Conservation (phyloP, 1,140 invertebrate species). For the Cydia amplana region DNA sequence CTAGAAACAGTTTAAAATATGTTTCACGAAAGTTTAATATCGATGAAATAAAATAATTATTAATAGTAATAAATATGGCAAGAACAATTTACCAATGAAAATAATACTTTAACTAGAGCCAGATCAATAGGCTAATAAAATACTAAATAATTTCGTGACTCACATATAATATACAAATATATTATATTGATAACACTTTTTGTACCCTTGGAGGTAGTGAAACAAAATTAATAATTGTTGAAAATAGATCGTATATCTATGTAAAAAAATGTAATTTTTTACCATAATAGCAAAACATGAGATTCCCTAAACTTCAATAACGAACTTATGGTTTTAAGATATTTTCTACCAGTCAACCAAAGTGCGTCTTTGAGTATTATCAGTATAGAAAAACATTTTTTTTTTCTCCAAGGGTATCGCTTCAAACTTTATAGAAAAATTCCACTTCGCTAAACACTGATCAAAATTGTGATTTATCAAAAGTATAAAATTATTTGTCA, state of each 20-base stretch:
- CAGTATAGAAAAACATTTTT: no score
- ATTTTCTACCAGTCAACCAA: no score
- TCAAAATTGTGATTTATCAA: background rate
- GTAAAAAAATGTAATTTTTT: no score
- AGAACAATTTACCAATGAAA: background rate
- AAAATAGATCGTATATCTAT: no score
- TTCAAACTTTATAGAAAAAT: background rate
- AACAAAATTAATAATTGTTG: no score
- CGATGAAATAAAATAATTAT: no score
- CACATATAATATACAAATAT: slow-evolving; percentile 24
- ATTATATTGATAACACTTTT: slow-evolving; percentile 20
- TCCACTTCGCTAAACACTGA: background rate
- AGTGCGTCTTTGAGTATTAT: no score
- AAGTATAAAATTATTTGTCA: background rate
- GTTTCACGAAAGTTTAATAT: no score
- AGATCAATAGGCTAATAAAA: background rate
- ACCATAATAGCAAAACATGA: no score
- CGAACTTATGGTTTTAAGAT: no score
- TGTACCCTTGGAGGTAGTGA: background rate
- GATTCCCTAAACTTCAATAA: no score
- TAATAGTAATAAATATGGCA: slow-evolving; percentile 10
- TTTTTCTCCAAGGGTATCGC: background rate
- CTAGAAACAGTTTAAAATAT: no score
- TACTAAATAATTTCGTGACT: slow-evolving; percentile 21
- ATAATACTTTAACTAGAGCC: slow-evolving; percentile 10